These are phyloP conservation scores for Eurois occulta DNA, from an alignment of 2,888 invertebrate genomes.

Conservation along the genomic window DNA sequence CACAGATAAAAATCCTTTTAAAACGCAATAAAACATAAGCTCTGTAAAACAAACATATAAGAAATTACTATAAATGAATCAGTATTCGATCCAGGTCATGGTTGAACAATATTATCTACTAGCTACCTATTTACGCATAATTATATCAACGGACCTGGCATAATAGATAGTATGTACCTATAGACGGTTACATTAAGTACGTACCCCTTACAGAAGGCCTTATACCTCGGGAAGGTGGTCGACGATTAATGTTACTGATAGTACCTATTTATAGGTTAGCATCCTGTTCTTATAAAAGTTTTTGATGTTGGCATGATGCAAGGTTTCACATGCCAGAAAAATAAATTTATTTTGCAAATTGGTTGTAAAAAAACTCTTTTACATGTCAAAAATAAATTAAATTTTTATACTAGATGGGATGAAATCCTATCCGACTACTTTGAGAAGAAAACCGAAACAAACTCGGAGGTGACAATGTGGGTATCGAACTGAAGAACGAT, in stretches of 20 bases:
- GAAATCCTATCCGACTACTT: background rate
- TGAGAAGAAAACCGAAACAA: background rate
- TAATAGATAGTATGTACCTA: slow-evolving; percentile 27
- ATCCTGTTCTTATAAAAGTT: background rate
- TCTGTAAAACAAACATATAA: slow-evolving; percentile 22
- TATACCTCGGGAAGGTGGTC: background rate
- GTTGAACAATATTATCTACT: slow-evolving; percentile 35
- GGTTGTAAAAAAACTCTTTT: background rate
- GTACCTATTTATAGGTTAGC: background rate
- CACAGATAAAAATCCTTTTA: background rate
- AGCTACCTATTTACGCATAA: slow-evolving; percentile 46
- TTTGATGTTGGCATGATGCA: background rate
- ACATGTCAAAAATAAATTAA: background rate
- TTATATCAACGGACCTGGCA: slow-evolving; percentile 46
- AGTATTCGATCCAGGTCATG: slow-evolving; percentile 51
- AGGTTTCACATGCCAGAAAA: background rate
- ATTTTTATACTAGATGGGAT: background rate
- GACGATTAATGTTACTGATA: background rate
- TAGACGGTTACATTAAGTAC: slow-evolving; percentile 5
- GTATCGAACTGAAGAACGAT: background rate
- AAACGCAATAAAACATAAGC: slow-evolving; percentile 9
- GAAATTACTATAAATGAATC: slow-evolving; percentile 47
- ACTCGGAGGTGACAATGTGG: background rate
- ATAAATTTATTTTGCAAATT: background rate
- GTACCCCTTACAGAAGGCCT: background rate